Conservation (phyloP, 2,113 vertebrate species). For the Mystacornis crossleyi region DNA sequence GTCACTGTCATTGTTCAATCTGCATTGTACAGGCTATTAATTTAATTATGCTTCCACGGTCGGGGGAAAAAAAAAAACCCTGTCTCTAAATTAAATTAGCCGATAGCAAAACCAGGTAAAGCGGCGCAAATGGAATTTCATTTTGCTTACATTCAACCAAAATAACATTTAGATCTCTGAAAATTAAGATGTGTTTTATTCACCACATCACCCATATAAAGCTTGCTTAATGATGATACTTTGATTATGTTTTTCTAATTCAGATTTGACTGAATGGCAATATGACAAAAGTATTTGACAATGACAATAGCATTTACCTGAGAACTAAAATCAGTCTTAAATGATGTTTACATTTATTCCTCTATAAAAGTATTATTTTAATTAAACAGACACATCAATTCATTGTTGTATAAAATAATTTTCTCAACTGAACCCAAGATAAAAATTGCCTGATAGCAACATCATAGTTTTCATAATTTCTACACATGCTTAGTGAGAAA, state of each 20-base stretch:
- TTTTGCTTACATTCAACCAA: background rate
- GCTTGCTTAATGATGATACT: background rate
- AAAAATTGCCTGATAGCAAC: background rate
- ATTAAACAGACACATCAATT: background rate
- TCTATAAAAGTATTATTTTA: background rate
- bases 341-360: background rate
- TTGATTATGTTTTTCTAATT: background rate
- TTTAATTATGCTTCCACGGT: background rate
- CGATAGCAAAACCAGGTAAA: background rate
- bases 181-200: background rate
- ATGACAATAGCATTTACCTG: background rate
- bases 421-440: background rate
- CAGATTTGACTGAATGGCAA: background rate
- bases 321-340: background rate
- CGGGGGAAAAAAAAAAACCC: accelerated
- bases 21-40: background rate
- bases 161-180: background rate
- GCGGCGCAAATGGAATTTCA: background rate
- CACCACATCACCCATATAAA: background rate
- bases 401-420: background rate
- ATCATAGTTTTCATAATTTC: background rate
- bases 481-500: background rate
- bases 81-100: background rate
- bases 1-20: background rate
- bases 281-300: background rate